Conservation (phyloP, 1,140 invertebrate genomes). For the Drosophila murphyi region DNA sequence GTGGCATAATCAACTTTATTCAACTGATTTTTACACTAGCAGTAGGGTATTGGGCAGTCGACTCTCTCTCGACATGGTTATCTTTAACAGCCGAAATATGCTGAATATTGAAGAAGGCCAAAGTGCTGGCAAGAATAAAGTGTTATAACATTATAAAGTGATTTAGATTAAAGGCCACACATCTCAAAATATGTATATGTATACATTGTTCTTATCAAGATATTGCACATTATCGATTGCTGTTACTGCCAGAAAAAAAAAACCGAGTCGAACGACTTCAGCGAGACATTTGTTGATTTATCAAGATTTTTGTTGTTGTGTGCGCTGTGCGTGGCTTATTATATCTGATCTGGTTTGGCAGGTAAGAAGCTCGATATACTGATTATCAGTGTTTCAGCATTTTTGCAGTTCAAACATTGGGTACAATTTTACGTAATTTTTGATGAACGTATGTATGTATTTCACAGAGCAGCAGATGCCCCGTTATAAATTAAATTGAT, state of each 20-base stretch:
- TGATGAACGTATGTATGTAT: conserved; percentile 19
- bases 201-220: conserved; percentile 39
- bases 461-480: conserved; percentile 27
- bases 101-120: conserved; percentile 5
- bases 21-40: not conserved
- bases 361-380: conserved; percentile 16
- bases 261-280: conserved; percentile 24
- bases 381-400: not conserved
- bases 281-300: conserved; percentile 26
- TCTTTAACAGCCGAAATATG: conserved; percentile 17
- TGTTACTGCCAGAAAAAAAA: conserved; percentile 44
- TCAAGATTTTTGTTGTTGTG: conserved; percentile 12
- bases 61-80: conserved; percentile 9
- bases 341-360: conserved; percentile 14
- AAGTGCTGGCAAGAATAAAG: conserved; percentile 17
- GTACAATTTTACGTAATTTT: conserved; percentile 50
- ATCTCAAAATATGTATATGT: not conserved
- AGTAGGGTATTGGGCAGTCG: not conserved
- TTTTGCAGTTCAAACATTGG: not conserved
- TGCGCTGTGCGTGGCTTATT: not conserved
- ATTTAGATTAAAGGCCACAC: conserved; percentile 24
- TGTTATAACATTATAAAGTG: conserved; percentile 36
- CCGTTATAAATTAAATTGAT: conserved; percentile 58
- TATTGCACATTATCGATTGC: conserved; percentile 65
- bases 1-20: not conserved